phyloP scores from a whole-genome alignment of 2,113 vertebrate genomes.

The Numida meleagris region DNA sequence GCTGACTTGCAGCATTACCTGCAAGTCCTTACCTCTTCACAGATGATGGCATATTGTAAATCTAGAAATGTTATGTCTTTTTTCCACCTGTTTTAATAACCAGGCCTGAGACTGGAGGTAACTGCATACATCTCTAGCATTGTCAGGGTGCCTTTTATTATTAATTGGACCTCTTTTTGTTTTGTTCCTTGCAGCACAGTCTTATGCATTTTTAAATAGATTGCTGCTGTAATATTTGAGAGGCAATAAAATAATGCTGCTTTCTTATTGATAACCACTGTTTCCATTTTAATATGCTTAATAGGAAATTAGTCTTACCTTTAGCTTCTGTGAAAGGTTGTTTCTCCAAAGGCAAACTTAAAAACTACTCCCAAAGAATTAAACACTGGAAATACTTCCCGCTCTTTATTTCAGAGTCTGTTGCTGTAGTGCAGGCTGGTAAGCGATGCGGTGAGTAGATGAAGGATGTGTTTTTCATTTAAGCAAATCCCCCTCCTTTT shows the following conservation, averaged over 20 bases:
- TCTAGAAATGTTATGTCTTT: neutral
- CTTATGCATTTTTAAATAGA: neutral
- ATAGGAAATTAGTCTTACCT: neutral
- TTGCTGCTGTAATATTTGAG: neutral
- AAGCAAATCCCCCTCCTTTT: neutral
- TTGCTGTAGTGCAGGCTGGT: neutral
- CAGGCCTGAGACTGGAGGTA: neutral
- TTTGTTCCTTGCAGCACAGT: neutral
- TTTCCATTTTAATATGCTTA: neutral
- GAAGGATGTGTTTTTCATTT: neutral
- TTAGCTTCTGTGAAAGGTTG: neutral
- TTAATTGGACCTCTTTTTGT: neutral
- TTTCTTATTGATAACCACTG: neutral
- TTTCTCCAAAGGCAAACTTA: neutral
- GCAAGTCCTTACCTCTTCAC: neutral
- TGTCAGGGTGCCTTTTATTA: neutral
- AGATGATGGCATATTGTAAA: neutral
- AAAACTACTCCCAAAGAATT: neutral
- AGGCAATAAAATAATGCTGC: neutral
- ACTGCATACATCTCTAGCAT: neutral
- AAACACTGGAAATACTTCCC: neutral
- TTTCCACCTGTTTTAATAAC: neutral
- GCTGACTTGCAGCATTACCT: constrained; percentile 21
- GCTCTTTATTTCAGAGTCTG: neutral
- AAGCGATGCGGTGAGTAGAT: neutral